Conservation (phyloP, 2,888 invertebrate genomes). For the Cheilosia vernalis region DNA sequence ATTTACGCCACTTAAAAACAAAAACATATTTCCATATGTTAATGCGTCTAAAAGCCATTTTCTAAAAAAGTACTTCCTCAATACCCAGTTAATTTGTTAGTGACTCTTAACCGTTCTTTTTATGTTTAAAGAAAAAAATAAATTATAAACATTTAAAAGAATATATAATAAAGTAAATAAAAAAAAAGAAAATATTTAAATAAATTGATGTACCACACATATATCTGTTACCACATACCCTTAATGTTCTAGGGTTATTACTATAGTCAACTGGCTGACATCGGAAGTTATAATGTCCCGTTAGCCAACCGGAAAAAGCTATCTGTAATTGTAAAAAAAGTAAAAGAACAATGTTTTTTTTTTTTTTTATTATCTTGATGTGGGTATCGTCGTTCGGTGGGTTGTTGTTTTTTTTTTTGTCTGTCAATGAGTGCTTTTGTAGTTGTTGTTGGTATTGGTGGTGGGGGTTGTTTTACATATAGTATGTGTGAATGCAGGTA, state of each 20-base stretch:
- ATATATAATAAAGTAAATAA: slow-evolving; percentile 35
- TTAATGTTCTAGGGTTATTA: slow-evolving; percentile 93
- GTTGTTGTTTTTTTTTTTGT: slow-evolving; percentile 30
- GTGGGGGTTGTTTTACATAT: not conserved
- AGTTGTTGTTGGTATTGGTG: slow-evolving; percentile 9
- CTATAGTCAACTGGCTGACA: slow-evolving; percentile 99
- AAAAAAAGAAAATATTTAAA: slow-evolving; percentile 55
- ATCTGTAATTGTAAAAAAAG: slow-evolving; percentile 86
- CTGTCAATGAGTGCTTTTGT: slow-evolving; percentile 42
- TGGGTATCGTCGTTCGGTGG: slow-evolving; percentile 43
- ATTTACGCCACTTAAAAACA: slow-evolving; percentile 29
- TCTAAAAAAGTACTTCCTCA: not conserved
- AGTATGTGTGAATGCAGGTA: slow-evolving; percentile 25
- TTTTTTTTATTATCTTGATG: slow-evolving; percentile 47
- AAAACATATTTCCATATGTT: not conserved
- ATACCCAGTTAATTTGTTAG: slow-evolving; percentile 31
- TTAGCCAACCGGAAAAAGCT: slow-evolving; percentile 96
- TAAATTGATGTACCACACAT: slow-evolving; percentile 73
- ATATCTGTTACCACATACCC: slow-evolving; percentile 87
- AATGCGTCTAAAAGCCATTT: slow-evolving; percentile 17
- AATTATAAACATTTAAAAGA: not conserved
- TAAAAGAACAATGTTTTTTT: slow-evolving; percentile 68
- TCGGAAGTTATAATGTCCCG: slow-evolving; percentile 96
- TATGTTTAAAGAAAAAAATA: not conserved
- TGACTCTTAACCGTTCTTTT: slow-evolving; percentile 6